Evolutionary conservation across 2,888 invertebrate species (phyloP), one percentile per base, ranked within the genome.

Genomic region (Agonopterix subpropinquella): DNA sequence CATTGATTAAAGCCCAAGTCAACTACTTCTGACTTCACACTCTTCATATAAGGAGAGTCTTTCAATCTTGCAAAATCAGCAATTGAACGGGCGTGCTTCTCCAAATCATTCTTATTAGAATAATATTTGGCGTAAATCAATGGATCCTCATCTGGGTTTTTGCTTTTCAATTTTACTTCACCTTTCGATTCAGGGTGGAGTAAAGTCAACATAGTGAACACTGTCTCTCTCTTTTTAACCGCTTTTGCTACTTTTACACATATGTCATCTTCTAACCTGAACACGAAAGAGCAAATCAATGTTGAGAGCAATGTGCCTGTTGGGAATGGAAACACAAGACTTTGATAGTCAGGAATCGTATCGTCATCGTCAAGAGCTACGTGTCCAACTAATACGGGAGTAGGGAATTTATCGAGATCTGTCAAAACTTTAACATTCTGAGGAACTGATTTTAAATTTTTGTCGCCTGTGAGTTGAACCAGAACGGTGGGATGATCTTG

Each of bases 101-200:
- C 63, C 44, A 79, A 53, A 52, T 80, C 80, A 1, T 53, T 43
- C 4, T 52, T 36, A 4, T 70, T 52, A 10, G 54, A 58, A 43
- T 63, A 73, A 8, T 62, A 70, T 8, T 67, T 65, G 2, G 64
- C 52, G 47, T 63, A 54, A 5, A 80, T 67, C 1, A 65, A 11
- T 1, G 76, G 74, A n/a, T 56, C 50, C 1, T 67, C 71, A 11
- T 57, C 60, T 1, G 77, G 72, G 47, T 77, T 48, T 8, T 52
- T 55, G 36, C 62, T 71, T 7, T 54, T 53, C n/a, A 80, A 55
- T n/a, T 44, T 52, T 11, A 79, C 56, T 9, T 51, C 51, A 5
- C 80, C 80, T 42, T 55, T 75, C 0, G 80, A 80, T 53, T 70
- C 50, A 7, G 79, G 76, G 36, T 69, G 64, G 3, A 75, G 47